These are phyloP conservation scores for Craniophora ligustri DNA, from an alignment of 2,888 invertebrate species.

Conservation along the genomic window DNA sequence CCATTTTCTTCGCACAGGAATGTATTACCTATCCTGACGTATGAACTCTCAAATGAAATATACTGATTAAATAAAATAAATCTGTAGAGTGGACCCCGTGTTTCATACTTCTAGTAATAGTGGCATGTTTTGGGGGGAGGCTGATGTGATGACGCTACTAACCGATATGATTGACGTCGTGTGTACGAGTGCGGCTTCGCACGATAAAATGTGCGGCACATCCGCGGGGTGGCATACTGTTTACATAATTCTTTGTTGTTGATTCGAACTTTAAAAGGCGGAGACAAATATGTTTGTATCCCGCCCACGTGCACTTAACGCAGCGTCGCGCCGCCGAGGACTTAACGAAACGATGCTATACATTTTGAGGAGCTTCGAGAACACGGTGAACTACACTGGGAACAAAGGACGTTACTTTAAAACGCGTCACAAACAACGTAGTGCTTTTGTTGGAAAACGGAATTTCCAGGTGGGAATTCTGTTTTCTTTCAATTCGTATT, in stretches of 20 bases:
- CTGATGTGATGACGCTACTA: background rate
- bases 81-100: too few species aligned
- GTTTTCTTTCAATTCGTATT: too few species aligned
- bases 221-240: background rate
- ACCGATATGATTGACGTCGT: conserved; percentile 1
- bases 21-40: too few species aligned
- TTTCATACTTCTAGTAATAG: background rate
- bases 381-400: too few species aligned
- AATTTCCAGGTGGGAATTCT: too few species aligned
- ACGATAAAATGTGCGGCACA: background rate
- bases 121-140: background rate
- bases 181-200: background rate
- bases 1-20: too few species aligned
- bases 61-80: too few species aligned
- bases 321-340: background rate
- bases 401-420: background rate
- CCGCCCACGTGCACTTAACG: background rate
- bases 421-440: background rate
- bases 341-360: background rate
- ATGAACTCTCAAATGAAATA: too few species aligned
- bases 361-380: background rate
- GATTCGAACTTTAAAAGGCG: background rate
- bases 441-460: too few species aligned
- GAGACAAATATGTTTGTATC: background rate
- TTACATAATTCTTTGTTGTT: background rate